These are phyloP conservation scores for Cryptosula pallasiana DNA, from an alignment of 2,888 invertebrate species.

Conservation along the genomic window DNA sequence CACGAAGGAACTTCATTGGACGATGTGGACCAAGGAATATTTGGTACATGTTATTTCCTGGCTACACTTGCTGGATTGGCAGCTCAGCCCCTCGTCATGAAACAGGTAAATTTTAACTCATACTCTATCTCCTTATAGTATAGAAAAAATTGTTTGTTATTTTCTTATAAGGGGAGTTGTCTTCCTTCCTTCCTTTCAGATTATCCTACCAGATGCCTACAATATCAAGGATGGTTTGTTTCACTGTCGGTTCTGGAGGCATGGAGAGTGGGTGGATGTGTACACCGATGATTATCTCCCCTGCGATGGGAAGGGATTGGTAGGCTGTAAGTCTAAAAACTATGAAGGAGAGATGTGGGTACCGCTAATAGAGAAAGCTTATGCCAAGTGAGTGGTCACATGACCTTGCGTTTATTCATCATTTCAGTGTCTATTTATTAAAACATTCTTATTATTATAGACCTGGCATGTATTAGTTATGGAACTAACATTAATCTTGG, in stretches of 20 bases:
- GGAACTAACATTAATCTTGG: no score
- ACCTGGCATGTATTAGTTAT: no score
- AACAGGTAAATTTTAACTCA: constrained; percentile 36
- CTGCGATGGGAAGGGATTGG: constrained; percentile 32
- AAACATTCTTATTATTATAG: no score
- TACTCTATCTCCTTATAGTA: no score
- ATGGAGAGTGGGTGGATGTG: constrained; percentile 43
- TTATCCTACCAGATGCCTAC: constrained; percentile 35
- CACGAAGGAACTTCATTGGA: constrained; percentile 39
- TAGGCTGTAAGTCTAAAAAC: constrained; percentile 40
- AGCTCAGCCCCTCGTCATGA: constrained; percentile 31
- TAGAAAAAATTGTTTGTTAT: no score
- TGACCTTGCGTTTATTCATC: not conserved
- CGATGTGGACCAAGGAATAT: constrained; percentile 44
- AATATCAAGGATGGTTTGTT: constrained; percentile 36
- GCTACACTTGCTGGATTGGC: constrained; percentile 38
- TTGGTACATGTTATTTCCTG: constrained; percentile 46
- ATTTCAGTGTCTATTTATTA: no score
- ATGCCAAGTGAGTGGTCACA: constrained; percentile 37
- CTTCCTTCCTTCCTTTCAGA: no score
- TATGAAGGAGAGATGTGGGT: constrained; percentile 46
- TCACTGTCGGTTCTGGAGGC: constrained; percentile 42
- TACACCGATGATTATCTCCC: constrained; percentile 44
- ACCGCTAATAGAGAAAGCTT: constrained; percentile 44
- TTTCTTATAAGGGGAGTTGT: not conserved